A percentile compares a stretch with the other conserved stretches of the same genome.
Conservation (phyloP, 2,888 invertebrate genomes). For the Apamea anceps region DNA sequence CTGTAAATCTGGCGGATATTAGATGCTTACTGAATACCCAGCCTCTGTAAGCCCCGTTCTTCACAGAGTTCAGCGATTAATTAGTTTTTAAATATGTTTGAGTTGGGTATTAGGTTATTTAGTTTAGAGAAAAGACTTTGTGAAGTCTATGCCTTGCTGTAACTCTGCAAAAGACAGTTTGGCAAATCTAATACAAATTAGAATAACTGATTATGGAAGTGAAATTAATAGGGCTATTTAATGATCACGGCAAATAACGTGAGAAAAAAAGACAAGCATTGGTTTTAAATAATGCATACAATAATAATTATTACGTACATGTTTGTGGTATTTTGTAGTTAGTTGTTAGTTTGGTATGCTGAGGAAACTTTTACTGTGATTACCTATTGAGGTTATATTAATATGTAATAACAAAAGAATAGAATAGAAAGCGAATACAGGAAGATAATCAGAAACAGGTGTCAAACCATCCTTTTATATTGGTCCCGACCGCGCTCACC, state of each 20-base stretch:
- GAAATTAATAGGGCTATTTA: background rate
- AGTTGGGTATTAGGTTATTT: constrained; percentile 19
- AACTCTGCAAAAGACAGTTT: background rate
- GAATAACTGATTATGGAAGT: background rate
- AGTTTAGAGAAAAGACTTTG: constrained; percentile 6
- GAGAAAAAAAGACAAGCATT: background rate
- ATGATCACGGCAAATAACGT: background rate
- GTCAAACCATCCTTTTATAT: constrained; percentile 86
- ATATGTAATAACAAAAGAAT: constrained; percentile 44
- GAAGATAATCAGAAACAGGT: constrained; percentile 81
- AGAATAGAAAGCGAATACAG: constrained; percentile 56
- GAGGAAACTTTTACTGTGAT: constrained; percentile 8
- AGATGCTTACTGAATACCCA: constrained; percentile 51
- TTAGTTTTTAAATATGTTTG: constrained; percentile 43
- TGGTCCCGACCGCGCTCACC: constrained; percentile 83
- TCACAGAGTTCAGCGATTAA: constrained; percentile 40
- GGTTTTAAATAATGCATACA: background rate
- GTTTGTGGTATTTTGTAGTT: background rate
- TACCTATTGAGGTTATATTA: constrained; percentile 38
- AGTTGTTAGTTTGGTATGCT: background rate
- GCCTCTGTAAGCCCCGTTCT: constrained; percentile 18
- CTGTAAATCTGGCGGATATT: constrained; percentile 66
- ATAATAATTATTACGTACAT: background rate
- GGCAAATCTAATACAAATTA: background rate
- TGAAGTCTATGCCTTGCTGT: background rate